Conservation (phyloP, 2,797 vertebrate species). For the Macrochelys suwanniensis region DNA sequence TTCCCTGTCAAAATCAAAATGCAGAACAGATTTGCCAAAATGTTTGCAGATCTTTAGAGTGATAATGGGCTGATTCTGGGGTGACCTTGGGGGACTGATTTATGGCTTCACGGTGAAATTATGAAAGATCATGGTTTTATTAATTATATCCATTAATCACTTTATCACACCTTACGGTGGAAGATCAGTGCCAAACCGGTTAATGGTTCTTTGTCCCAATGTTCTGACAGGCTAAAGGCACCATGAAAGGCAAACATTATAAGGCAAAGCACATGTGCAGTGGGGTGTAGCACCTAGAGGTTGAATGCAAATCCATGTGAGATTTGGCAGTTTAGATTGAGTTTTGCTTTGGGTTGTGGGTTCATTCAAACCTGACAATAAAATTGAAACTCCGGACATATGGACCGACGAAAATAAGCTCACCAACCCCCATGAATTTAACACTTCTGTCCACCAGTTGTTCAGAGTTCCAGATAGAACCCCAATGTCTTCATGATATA, state of each 20-base stretch:
- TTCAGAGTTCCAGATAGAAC: neutral
- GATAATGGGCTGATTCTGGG: conserved; percentile 4
- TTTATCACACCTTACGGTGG: neutral
- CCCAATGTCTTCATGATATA: neutral
- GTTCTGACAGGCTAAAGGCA: neutral
- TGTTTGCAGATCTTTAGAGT: neutral
- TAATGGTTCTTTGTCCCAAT: neutral
- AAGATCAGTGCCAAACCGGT: neutral
- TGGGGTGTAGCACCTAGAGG: neutral
- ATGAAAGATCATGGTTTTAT: neutral
- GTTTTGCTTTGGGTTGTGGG: neutral
- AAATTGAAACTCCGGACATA: neutral
- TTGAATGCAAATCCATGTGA: conserved; percentile 9
- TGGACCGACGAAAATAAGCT: neutral
- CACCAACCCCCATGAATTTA: neutral
- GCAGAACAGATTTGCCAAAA: neutral
- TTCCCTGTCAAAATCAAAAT: neutral
- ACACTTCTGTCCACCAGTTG: neutral
- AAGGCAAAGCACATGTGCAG: rapidly evolving
- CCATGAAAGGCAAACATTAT: neutral
- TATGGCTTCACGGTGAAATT: neutral
- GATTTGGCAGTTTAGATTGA: neutral
- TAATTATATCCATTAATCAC: neutral
- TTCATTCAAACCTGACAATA: neutral
- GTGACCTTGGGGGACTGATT: neutral